phyloP scores from a whole-genome alignment of 2,888 invertebrate species.

The Andrena haemorrhoa region DNA sequence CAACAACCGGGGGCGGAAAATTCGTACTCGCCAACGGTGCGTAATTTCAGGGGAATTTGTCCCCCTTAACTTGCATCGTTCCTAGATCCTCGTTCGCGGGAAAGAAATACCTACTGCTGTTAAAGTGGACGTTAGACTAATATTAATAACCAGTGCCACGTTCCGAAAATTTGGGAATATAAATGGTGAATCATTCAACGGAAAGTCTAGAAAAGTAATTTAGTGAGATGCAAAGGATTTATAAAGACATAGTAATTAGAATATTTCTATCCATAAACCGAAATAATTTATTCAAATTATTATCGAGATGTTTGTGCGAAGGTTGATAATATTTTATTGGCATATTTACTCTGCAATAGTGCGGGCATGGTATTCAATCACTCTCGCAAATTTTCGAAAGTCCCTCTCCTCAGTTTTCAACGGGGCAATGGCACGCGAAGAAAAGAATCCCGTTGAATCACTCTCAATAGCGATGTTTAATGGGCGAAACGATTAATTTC shows the following conservation, averaged over 20 bases:
- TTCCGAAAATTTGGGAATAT: no score
- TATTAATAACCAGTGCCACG: background rate
- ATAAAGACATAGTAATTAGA: no score
- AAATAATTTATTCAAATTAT: no score
- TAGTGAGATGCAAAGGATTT: no score
- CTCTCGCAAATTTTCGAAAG: constrained; percentile 21
- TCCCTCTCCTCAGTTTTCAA: background rate
- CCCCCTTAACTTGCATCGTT: background rate
- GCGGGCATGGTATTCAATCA: constrained; percentile 3
- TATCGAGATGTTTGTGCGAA: no score
- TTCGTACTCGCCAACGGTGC: constrained; percentile 3
- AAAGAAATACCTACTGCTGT: background rate
- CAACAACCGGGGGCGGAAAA: background rate
- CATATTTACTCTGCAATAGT: background rate
- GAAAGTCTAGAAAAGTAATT: no score
- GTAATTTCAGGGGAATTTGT: constrained; percentile 16
- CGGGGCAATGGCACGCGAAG: constrained; percentile 31
- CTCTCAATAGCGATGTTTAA: constrained; percentile 57
- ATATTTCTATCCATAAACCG: no score
- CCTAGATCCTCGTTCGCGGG: background rate
- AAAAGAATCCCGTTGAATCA: constrained; percentile 55
- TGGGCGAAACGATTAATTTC: constrained; percentile 62
- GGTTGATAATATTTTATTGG: no score
- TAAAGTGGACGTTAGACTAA: background rate
- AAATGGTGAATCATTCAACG: no score